Evolutionary conservation across 2,888 invertebrate species (phyloP), one percentile per base, ranked within the genome.

Genomic region (Caenorhabditis imperialis): DNA sequence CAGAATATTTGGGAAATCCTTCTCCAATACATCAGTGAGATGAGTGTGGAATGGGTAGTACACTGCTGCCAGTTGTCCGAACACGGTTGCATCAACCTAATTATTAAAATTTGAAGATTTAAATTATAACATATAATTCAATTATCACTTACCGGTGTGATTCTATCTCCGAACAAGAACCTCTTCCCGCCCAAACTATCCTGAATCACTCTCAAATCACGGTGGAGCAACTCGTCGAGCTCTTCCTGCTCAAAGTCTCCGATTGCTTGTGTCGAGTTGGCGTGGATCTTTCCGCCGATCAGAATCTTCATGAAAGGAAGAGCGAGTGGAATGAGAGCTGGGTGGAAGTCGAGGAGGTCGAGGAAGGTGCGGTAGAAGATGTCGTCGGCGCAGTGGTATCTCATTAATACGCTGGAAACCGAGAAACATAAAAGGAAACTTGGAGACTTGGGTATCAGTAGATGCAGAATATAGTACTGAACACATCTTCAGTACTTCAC

Each of bases 111-210:
- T 33, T n/a, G n/a, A 3, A n/a, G n/a, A n/a, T n/a, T n/a, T n/a
- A n/a, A n/a, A n/a, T n/a, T n/a, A n/a, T n/a, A n/a, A n/a, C n/a
- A n/a, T n/a, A n/a, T n/a, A n/a, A n/a, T n/a, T n/a, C n/a, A n/a
- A n/a, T 10, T 30, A 10, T 33, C 61, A 84, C 92, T 92, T 90
- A 94, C 94, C 88, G 93, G 92, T 82, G 95, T 93, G 37, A 95
- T 95, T 88, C 94, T 93, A 88, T 96, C 94, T 57, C 97, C 96
- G 88, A 96, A 95, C 92, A 96, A 94, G 92, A 94, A 97, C 12
- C 51, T 61, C 38, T 94, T 93, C 90, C 94, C 94, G 58, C 93
- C 93, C 75, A 97, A 91, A 90, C 94, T 92, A 85, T 94, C 94
- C 70, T 94, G 94, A 54, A 97, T 92, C 54, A 94, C 95, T 89